These are phyloP conservation scores for Lepidonotus clava DNA, from an alignment of 2,888 invertebrate genomes.

Conservation along the genomic window DNA sequence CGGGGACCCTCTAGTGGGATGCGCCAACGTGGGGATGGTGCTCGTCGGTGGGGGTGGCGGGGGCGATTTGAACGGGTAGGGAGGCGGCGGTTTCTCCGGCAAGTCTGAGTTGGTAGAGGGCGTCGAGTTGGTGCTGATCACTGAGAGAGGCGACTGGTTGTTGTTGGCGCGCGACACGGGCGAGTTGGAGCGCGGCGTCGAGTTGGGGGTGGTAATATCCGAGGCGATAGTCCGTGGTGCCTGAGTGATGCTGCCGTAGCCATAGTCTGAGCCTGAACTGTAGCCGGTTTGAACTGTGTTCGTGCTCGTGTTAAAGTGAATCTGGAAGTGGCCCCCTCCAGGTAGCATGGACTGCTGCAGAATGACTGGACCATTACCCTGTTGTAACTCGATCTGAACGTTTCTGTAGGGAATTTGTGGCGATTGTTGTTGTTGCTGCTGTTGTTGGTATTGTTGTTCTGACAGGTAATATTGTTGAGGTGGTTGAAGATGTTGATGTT, in stretches of 20 bases:
- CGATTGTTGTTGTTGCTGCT: slow-evolving; percentile 59
- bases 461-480: not conserved
- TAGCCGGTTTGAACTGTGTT: not conserved
- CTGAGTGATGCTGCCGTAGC: slow-evolving; percentile 18
- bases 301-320: not conserved
- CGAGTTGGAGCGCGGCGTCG: slow-evolving; percentile 77
- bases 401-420: slow-evolving; percentile 50
- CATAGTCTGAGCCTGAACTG: slow-evolving; percentile 1
- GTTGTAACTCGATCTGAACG: slow-evolving; percentile 58
- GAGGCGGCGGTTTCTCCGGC: slow-evolving; percentile 78
- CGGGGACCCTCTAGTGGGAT: slow-evolving; percentile 55
- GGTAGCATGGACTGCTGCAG: not conserved
- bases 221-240: slow-evolving; percentile 55
- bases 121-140: slow-evolving; percentile 77
- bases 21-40: slow-evolving; percentile 41
- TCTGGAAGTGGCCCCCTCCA: not conserved
- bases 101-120: slow-evolving; percentile 78
- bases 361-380: slow-evolving; percentile 56
- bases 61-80: slow-evolving; percentile 71
- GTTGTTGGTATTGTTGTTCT: slow-evolving; percentile 30
- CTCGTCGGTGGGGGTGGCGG: slow-evolving; percentile 42
- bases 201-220: slow-evolving; percentile 67
- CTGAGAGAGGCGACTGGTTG: slow-evolving; percentile 79
- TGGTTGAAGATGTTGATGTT: slow-evolving; percentile 67
- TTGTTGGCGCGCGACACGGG: slow-evolving; percentile 76